These are phyloP conservation scores for Gallinago jamesoni DNA, from an alignment of 2,113 vertebrate species.

Conservation along the genomic window DNA sequence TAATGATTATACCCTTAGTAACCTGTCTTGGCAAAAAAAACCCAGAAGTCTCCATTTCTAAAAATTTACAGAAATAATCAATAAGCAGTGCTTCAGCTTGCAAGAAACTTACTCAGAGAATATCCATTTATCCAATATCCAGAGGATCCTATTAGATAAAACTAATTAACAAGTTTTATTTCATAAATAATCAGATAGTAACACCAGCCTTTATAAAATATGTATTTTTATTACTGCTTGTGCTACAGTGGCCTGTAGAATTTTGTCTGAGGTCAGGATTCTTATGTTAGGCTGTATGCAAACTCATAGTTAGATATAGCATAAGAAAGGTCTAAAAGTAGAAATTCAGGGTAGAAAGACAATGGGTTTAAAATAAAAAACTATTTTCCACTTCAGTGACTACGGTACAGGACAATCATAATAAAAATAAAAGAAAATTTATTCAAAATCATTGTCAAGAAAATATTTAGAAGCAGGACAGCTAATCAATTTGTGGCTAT, in stretches of 20 bases:
- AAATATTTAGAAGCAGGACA: background rate
- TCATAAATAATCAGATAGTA: background rate
- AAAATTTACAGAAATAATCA: background rate
- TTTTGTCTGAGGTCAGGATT: background rate
- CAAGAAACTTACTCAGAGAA: background rate
- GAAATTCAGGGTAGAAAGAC: background rate
- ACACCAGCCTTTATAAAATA: background rate
- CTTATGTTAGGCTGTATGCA: background rate
- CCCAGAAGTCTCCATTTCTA: background rate
- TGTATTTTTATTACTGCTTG: background rate
- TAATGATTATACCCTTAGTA: background rate
- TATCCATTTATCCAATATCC: too few species aligned
- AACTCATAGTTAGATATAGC: background rate
- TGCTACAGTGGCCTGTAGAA: background rate
- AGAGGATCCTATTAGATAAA: background rate
- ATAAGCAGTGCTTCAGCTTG: background rate
- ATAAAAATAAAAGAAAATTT: background rate
- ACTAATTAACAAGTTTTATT: background rate
- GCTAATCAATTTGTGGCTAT: background rate
- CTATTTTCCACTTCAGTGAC: background rate
- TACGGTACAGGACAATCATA: background rate
- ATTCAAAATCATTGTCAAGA: background rate
- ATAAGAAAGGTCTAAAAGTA: background rate
- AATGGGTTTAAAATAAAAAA: background rate
- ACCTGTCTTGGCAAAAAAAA: background rate